A percentile compares a stretch with the other conserved stretches of the same genome.
Conservation (phyloP, 2,888 invertebrate species). For the Oeneis ivallda region DNA sequence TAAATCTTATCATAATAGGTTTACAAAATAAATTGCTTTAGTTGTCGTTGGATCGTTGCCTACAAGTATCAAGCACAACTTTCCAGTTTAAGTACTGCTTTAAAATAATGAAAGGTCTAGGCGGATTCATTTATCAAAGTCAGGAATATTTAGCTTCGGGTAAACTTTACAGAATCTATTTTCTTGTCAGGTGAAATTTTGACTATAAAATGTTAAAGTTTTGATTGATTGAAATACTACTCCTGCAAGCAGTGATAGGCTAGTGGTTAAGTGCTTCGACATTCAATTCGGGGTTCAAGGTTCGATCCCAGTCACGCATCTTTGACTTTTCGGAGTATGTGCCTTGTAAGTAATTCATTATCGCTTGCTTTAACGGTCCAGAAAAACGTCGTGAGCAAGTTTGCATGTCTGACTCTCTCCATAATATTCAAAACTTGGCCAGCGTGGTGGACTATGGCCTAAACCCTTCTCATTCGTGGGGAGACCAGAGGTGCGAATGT, state of each 20-base stretch:
- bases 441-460: too few relatives aligned
- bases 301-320: too few relatives aligned
- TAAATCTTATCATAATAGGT: constrained; percentile 14
- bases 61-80: constrained; percentile 15
- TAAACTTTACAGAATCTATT: constrained; percentile 22
- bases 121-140: constrained; percentile 26
- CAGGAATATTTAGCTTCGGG: constrained; percentile 17
- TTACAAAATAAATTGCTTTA: constrained; percentile 13
- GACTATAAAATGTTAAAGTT: constrained; percentile 18
- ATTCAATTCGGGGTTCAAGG: too few relatives aligned
- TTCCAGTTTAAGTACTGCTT: constrained; percentile 18
- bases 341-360: too few relatives aligned
- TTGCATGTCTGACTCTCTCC: too few relatives aligned
- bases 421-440: too few relatives aligned
- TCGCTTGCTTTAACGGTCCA: too few relatives aligned
- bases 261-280: too few relatives aligned
- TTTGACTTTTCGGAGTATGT: too few relatives aligned
- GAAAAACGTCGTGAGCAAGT: too few relatives aligned
- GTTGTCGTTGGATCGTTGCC: constrained; percentile 6
- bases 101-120: constrained; percentile 18
- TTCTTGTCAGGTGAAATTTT: constrained; percentile 22
- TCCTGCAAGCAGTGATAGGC: neutral
- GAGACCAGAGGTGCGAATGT: too few relatives aligned
- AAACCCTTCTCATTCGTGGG: too few relatives aligned
- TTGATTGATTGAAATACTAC: constrained; percentile 16